These are phyloP conservation scores for Geotria australis DNA, from an alignment of 2,797 vertebrate species.

Conservation along the genomic window DNA sequence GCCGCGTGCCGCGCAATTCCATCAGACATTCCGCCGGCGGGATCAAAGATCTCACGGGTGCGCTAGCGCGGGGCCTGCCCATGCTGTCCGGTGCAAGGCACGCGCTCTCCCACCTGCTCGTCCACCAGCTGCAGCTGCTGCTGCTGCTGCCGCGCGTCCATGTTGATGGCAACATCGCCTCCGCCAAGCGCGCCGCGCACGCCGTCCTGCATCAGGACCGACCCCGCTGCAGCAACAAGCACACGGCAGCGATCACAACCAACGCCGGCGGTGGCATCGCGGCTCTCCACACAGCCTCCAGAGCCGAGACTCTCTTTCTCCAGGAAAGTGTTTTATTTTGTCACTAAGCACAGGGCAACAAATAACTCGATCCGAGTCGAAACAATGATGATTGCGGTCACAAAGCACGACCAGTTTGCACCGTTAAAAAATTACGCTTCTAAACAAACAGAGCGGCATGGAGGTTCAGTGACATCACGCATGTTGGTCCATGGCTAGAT, in stretches of 20 bases:
- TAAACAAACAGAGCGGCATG: too few species aligned
- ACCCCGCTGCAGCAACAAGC: conserved; percentile 19
- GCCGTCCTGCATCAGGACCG: conserved; percentile 49
- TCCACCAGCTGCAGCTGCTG: conserved; percentile 54
- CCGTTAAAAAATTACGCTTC: too few species aligned
- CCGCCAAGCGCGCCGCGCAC: conserved; percentile 13
- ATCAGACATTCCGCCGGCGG: neutral
- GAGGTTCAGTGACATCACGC: too few species aligned
- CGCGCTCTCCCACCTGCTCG: conserved; percentile 29
- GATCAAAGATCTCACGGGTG: neutral
- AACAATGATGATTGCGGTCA: too few species aligned
- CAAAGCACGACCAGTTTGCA: too few species aligned
- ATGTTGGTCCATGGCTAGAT: too few species aligned
- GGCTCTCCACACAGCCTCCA: too few species aligned
- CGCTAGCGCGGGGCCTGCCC: neutral
- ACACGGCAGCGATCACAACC: conserved; percentile 3
- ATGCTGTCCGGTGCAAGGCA: neutral
- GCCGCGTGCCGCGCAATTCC: neutral
- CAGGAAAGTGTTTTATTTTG: too few species aligned
- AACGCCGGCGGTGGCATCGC: too few species aligned
- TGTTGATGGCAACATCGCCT: conserved; percentile 42
- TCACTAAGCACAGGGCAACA: too few species aligned
- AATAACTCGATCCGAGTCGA: too few species aligned
- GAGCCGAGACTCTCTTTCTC: too few species aligned
- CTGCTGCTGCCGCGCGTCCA: conserved; percentile 38